Conservation (phyloP, 2,888 invertebrate species). For the Pteria penguin region DNA sequence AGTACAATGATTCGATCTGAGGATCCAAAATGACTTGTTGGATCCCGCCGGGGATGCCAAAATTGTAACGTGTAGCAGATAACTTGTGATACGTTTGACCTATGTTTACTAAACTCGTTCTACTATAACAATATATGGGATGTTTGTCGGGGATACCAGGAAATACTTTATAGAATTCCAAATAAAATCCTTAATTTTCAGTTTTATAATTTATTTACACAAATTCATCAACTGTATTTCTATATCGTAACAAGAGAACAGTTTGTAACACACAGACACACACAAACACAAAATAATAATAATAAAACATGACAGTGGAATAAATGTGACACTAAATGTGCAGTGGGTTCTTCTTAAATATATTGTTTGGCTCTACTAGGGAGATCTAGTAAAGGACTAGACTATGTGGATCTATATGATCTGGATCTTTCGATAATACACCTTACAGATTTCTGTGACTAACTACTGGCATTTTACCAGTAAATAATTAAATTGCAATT, state of each 20-base stretch:
- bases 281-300: too few relatives aligned
- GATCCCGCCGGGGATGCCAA: conserved; percentile 14
- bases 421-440: too few relatives aligned
- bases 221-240: not conserved
- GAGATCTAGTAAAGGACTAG: too few relatives aligned
- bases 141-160: not conserved
- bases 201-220: not conserved
- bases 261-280: too few relatives aligned
- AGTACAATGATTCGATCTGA: not conserved
- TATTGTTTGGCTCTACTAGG: too few relatives aligned
- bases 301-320: too few relatives aligned
- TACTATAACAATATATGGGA: not conserved
- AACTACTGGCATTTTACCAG: too few relatives aligned
- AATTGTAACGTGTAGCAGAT: not conserved
- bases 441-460: too few relatives aligned
- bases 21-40: not conserved
- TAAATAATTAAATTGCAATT: too few relatives aligned
- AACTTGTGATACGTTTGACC: not conserved
- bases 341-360: too few relatives aligned
- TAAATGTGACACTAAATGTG: too few relatives aligned
- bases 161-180: not conserved
- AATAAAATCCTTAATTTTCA: not conserved
- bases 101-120: not conserved
- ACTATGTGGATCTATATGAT: too few relatives aligned
- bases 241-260: not conserved